A percentile compares a stretch with the other conserved stretches of the same genome.
Conservation (phyloP, 2,797 vertebrate genomes). For the Siniperca scherzeri region DNA sequence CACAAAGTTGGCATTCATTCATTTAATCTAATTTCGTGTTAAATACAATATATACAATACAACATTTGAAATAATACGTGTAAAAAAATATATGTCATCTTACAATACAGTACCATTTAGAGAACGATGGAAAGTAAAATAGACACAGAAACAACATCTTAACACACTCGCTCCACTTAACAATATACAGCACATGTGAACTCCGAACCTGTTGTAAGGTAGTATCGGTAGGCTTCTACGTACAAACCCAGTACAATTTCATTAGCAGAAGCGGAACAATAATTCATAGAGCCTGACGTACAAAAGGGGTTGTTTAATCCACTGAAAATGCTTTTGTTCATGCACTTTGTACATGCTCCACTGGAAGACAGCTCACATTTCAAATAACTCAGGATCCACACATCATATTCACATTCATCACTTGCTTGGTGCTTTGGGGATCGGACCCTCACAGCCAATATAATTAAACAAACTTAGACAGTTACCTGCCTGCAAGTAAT, state of each 20-base stretch:
- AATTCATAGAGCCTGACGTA: slow-evolving; percentile 69
- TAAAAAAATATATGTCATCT: slow-evolving; percentile 90
- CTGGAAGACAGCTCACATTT: slow-evolving; percentile 81
- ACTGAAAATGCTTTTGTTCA: slow-evolving; percentile 76
- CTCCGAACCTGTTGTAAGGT: slow-evolving; percentile 66
- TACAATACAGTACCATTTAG: slow-evolving; percentile 86
- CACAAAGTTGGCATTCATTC: slow-evolving; percentile 71
- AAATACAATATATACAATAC: slow-evolving; percentile 84
- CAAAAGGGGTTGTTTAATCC: slow-evolving; percentile 67
- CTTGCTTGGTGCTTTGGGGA: slow-evolving; percentile 23
- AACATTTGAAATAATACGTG: slow-evolving; percentile 84
- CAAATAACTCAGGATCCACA: slow-evolving; percentile 47
- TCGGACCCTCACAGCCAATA: slow-evolving; percentile 22
- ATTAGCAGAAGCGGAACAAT: slow-evolving; percentile 72
- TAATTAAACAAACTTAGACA: slow-evolving; percentile 27
- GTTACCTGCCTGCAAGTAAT: slow-evolving; percentile 35
- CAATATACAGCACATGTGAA: slow-evolving; percentile 68
- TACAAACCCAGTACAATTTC: slow-evolving; percentile 69
- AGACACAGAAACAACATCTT: slow-evolving; percentile 77
- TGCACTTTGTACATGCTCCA: slow-evolving; percentile 83
- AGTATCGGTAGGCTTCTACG: slow-evolving; percentile 66
- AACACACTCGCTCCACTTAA: slow-evolving; percentile 75
- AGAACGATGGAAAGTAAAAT: slow-evolving; percentile 76
- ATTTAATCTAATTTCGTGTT: slow-evolving; percentile 81
- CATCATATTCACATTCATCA: slow-evolving; percentile 50